phyloP scores from a whole-genome alignment of 1,140 invertebrate species.

The Zaprionus tsacasi region DNA sequence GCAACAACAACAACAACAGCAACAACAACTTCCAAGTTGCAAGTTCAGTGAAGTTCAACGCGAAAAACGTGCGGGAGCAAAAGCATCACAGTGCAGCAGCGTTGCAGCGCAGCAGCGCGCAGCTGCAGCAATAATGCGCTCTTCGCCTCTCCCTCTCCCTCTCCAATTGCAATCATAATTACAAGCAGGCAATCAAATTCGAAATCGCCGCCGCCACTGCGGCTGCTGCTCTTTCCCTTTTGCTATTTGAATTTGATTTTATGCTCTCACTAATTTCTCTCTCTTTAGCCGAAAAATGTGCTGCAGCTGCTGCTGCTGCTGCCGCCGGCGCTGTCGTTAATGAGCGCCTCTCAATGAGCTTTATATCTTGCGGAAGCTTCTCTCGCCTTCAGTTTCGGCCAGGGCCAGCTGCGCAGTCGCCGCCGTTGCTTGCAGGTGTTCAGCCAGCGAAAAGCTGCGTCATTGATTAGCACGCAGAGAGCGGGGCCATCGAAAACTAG shows the following conservation, averaged over 20 bases:
- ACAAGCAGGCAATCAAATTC: conserved; percentile 78
- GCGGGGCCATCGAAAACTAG: conserved; percentile 62
- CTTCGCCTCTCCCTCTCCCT: background rate
- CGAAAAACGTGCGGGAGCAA: conserved; percentile 81
- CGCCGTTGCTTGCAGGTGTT: conserved; percentile 67
- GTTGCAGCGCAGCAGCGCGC: conserved; percentile 1
- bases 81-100: conserved; percentile 32
- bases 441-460: conserved; percentile 63
- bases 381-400: conserved; percentile 24
- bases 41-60: conserved; percentile 81
- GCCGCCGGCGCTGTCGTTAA: conserved; percentile 45
- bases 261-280: conserved; percentile 7
- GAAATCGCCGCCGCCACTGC: conserved; percentile 12
- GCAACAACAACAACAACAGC: conserved; percentile 32
- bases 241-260: conserved; percentile 7
- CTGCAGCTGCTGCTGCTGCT: conserved; percentile 29
- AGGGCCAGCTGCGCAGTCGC: conserved; percentile 50
- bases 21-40: conserved; percentile 66
- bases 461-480: conserved; percentile 68
- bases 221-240: background rate
- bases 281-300: conserved; percentile 13
- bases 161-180: conserved; percentile 59
- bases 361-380: conserved; percentile 66
- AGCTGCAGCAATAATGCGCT: conserved; percentile 36
- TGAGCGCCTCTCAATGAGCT: conserved; percentile 62